These are phyloP conservation scores for Philaenus spumarius DNA, from an alignment of 1,140 invertebrate genomes.

Conservation along the genomic window DNA sequence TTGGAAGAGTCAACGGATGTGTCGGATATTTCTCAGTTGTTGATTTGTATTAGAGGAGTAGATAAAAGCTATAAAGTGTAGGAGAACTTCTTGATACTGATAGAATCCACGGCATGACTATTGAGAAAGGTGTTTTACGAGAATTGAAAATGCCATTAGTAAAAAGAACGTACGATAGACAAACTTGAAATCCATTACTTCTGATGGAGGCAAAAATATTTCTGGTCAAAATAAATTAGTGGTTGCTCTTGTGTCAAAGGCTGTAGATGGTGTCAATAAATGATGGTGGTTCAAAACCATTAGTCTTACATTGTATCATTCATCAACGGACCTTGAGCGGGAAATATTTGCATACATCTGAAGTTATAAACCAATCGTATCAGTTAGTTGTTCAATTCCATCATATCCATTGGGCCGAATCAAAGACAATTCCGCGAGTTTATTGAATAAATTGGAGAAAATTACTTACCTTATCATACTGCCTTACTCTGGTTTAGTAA, in stretches of 20 bases:
- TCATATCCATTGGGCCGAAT: constrained; percentile 26
- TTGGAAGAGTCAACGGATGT: constrained; percentile 27
- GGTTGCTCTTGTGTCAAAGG: constrained; percentile 18
- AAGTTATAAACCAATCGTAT: constrained; percentile 23
- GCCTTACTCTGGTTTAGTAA: background rate
- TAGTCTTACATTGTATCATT: constrained; percentile 23
- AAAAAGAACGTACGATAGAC: constrained; percentile 27
- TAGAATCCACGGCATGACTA: constrained; percentile 19
- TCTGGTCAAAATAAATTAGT: constrained; percentile 26
- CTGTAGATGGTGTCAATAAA: too few relatives aligned
- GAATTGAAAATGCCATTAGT: constrained; percentile 32
- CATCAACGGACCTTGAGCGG: constrained; percentile 20
- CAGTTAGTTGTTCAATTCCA: constrained; percentile 23
- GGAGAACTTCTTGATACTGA: constrained; percentile 28
- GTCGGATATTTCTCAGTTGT: constrained; percentile 30
- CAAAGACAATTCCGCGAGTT: constrained; percentile 28
- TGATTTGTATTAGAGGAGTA: constrained; percentile 32
- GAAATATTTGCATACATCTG: constrained; percentile 20
- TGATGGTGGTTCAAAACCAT: background rate
- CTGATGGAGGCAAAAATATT: constrained; percentile 22
- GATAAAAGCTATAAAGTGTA: constrained; percentile 28
- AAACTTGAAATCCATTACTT: constrained; percentile 29
- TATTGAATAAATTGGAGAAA: constrained; percentile 21
- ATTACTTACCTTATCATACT: background rate
- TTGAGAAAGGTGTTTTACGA: constrained; percentile 11